A percentile compares a stretch with the other conserved stretches of the same genome.
Conservation (phyloP, 2,797 vertebrate species). For the Poecile montanus region DNA sequence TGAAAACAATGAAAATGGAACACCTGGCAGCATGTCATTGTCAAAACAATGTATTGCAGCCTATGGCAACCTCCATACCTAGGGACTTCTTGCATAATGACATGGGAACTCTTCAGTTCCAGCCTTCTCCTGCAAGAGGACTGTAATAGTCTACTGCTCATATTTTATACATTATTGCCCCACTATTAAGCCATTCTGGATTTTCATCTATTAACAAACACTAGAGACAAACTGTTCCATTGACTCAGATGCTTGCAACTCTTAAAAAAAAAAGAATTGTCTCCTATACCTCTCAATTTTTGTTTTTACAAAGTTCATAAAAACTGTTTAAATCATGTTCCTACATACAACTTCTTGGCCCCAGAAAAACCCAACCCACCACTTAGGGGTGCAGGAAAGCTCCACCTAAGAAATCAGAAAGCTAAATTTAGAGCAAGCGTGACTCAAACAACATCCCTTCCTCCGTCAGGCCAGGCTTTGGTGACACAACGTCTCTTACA, state of each 20-base stretch:
- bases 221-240: neutral
- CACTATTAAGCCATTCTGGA: neutral
- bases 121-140: neutral
- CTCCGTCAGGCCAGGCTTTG: neutral
- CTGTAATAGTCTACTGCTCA: neutral
- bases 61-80: neutral
- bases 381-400: neutral
- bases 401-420: neutral
- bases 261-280: neutral
- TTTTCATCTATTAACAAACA: neutral
- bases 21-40: conserved; percentile 65
- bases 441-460: neutral
- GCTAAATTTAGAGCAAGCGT: neutral
- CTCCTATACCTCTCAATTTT: neutral
- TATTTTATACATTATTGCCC: neutral
- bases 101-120: neutral
- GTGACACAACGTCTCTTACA: no score
- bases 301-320: neutral
- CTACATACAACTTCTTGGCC: neutral
- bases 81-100: conserved; percentile 30
- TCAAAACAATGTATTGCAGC: conserved; percentile 38
- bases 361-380: neutral
- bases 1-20: conserved; percentile 59
- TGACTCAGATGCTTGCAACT: neutral
- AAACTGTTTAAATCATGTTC: neutral